Percentiles rank a stretch among this genome's conserved stretches.
Conservation (phyloP, 2,797 vertebrate species). For the Epinephelus awoara region DNA sequence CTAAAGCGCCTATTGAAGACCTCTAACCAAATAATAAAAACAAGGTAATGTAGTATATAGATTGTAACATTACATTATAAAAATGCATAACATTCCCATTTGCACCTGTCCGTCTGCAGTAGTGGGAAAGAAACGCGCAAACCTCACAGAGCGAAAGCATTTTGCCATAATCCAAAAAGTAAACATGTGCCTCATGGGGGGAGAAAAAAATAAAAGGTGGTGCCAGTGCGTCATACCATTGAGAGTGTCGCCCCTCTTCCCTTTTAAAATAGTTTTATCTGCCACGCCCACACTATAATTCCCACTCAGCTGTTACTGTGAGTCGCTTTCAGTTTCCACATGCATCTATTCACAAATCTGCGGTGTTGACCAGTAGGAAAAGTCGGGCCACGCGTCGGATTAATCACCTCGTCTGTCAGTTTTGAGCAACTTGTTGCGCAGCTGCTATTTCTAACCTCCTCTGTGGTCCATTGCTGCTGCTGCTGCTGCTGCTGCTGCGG, state of each 20-base stretch:
- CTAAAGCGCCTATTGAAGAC: background rate
- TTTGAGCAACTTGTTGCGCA: slow-evolving; percentile 79
- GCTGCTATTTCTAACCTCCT: slow-evolving; percentile 68
- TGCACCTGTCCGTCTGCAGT: background rate
- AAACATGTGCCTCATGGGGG: slow-evolving; percentile 50
- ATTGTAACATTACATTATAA: background rate
- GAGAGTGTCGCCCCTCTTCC: slow-evolving; percentile 49
- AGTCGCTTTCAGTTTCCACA: slow-evolving; percentile 54
- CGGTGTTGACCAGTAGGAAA: background rate
- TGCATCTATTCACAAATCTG: slow-evolving; percentile 49
- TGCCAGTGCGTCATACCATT: slow-evolving; percentile 60
- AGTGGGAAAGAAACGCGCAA: background rate
- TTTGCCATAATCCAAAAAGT: slow-evolving; percentile 51
- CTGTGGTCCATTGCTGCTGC: slow-evolving; percentile 29
- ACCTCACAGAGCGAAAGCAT: slow-evolving; percentile 17
- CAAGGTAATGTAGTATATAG: background rate
- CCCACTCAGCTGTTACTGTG: slow-evolving; percentile 74
- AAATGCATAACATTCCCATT: background rate
- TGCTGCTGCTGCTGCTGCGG: background rate
- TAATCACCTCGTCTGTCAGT: slow-evolving; percentile 38
- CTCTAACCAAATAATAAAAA: background rate
- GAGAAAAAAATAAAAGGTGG: background rate
- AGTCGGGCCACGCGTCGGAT: slow-evolving; percentile 15
- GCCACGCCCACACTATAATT: slow-evolving; percentile 75
- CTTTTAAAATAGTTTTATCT: slow-evolving; percentile 69